Conservation (phyloP, 2,113 vertebrate species). For the Drymodes brunneopygia region DNA sequence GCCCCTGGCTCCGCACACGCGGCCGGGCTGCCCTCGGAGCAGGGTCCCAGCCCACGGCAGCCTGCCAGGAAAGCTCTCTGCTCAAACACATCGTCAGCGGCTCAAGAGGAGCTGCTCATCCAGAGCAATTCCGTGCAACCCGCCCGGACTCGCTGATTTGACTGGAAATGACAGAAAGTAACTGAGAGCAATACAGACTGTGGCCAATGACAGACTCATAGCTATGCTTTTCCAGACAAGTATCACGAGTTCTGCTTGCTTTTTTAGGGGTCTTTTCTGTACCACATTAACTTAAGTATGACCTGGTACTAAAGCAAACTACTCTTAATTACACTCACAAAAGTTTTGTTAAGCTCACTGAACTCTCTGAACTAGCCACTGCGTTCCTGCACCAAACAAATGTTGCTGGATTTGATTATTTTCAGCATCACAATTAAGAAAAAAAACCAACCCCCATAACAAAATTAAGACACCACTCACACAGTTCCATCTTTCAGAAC, state of each 20-base stretch:
- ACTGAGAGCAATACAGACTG: accelerated
- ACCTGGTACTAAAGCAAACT: neutral
- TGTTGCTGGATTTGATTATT: neutral
- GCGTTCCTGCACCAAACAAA: neutral
- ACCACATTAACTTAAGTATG: neutral
- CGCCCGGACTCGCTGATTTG: accelerated
- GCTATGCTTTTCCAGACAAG: neutral
- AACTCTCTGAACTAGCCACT: neutral
- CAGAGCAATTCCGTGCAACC: too few species aligned
- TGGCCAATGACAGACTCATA: neutral
- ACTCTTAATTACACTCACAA: neutral
- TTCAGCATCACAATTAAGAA: neutral
- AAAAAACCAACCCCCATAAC: neutral
- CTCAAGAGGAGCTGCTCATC: neutral
- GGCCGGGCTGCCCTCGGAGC: neutral
- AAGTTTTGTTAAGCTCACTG: neutral
- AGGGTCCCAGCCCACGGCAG: too few species aligned
- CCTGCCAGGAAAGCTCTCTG: accelerated
- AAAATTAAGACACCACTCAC: neutral
- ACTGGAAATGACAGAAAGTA: neutral
- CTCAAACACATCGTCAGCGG: neutral
- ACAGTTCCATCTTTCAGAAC: neutral
- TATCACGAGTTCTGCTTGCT: accelerated
- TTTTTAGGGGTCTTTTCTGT: neutral
- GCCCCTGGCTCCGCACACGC: accelerated